phyloP scores from a whole-genome alignment of 2,113 vertebrate genomes.

The Mesoclemmys tuberculata region DNA sequence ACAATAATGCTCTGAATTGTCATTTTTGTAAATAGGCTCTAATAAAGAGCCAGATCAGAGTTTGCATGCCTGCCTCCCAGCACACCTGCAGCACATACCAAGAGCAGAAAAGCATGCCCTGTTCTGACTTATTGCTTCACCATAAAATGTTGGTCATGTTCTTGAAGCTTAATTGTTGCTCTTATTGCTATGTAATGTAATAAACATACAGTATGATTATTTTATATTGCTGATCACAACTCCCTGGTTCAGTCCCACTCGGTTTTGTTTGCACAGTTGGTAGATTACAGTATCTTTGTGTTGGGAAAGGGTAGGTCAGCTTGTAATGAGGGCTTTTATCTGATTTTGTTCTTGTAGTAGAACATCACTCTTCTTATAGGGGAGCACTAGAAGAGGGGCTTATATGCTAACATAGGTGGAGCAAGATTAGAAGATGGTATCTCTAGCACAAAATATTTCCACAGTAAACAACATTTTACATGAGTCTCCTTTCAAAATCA shows the following conservation, averaged over 20 bases:
- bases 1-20: background rate
- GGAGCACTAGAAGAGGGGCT: background rate
- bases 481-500: conserved; percentile 40
- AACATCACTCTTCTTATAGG: background rate
- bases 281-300: background rate
- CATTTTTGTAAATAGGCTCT: background rate
- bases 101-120: background rate
- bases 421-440: conserved; percentile 27
- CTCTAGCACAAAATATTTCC: conserved; percentile 54
- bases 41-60: background rate
- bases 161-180: background rate
- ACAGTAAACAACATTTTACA: conserved; percentile 67
- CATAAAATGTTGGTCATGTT: rapidly evolving
- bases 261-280: background rate
- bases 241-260: background rate
- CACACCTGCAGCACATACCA: rapidly evolving
- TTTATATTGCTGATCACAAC: rapidly evolving
- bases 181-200: rapidly evolving
- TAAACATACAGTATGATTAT: rapidly evolving
- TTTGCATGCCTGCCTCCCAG: rapidly evolving
- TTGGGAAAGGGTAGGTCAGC: background rate
- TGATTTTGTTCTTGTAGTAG: conserved; percentile 22
- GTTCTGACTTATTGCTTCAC: background rate
- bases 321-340: background rate
- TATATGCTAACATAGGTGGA: background rate